Base-by-base conservation (phyloP, 2,113 vertebrate species). In the Pelobates fuscus region DNA sequence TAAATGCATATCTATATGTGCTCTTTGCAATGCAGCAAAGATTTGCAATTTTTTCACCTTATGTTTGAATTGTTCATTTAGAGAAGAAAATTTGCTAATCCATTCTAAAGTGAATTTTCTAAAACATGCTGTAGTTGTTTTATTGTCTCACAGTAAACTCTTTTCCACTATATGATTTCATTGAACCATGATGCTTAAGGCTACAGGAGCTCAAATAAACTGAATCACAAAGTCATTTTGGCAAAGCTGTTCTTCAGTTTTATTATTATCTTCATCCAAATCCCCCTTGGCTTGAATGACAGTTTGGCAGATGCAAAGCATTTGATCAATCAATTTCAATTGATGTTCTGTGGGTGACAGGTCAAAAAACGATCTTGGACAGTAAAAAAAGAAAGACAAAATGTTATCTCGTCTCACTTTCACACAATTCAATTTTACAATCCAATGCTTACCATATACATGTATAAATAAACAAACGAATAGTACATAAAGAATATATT, bases 251-350 rank as follows among this genome's bases (percentile, higher is more conserved):
- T 74, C 82, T 84, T 60, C 43, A 61, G 41, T 77, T 77, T 75
- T 70, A 77, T 69, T 64, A 77, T 68, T 82, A 81, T 83, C 84
- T 86, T 80, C 24, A 79, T 88, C 84, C 85, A 88, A 87, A 91
- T 89, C 82, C 87, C 88, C 87, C 79, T 75, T 87, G 87, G 89
- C 85, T 80, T 91, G 90, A 93, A 80, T 88, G 94, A 89, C 91
- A 90, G 88, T 80, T 84, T 86, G 89, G 89, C 84, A 93, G 91
- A 93, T 87, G 88, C 83, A 81, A 84, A 81, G 73, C 88, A 88
- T 82, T 82, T 90, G 91, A 94, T 93, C 90, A 90, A 92, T 96
- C 94, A 88, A 89, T 87, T 90, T 89, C 90, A 83, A 84, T 84
- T 82, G 85, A 81, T 55, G 82, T 78, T 82, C 70, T n/a, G 5